Conservation (phyloP, 2,113 vertebrate genomes). For the Istiophorus platypterus region DNA sequence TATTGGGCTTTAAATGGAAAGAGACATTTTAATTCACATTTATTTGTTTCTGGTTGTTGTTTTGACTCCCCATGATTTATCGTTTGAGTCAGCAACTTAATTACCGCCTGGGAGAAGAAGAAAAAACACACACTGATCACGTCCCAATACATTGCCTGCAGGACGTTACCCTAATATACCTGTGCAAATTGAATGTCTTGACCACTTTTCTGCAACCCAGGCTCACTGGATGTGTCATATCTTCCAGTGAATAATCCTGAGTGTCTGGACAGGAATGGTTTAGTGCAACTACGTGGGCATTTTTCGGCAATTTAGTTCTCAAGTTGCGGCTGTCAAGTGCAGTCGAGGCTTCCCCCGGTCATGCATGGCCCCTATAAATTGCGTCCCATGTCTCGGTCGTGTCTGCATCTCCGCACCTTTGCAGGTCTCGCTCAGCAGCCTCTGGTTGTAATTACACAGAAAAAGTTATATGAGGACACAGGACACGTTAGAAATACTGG, state of each 20-base stretch:
- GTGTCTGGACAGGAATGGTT: conserved; percentile 31
- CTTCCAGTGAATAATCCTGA: conserved; percentile 23
- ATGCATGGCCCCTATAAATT: conserved; percentile 48
- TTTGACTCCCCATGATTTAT: conserved; percentile 24
- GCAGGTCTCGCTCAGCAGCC: conserved; percentile 50
- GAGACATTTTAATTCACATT: conserved; percentile 19
- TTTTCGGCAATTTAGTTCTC: conserved; percentile 73
- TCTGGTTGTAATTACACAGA: conserved; percentile 51
- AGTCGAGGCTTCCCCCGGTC: conserved; percentile 57
- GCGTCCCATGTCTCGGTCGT: conserved; percentile 56
- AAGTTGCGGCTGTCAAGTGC: conserved; percentile 66
- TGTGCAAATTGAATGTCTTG: conserved; percentile 32
- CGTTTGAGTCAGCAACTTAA: conserved; percentile 33
- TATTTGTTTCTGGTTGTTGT: conserved; percentile 19
- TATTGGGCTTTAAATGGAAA: neutral
- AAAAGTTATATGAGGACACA: conserved; percentile 61
- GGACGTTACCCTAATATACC: conserved; percentile 33
- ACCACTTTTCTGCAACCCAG: conserved; percentile 19
- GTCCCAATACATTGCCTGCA: conserved; percentile 23
- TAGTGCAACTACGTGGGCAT: conserved; percentile 56
- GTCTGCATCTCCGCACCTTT: conserved; percentile 57
- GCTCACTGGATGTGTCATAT: conserved; percentile 43
- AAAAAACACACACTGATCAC: conserved; percentile 23
- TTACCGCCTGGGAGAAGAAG: conserved; percentile 22
- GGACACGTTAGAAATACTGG: conserved; percentile 37